Percentiles rank a stretch among this genome's conserved stretches.
phyloP scores from a whole-genome alignment of 2,113 vertebrate species.

The Tautogolabrus adspersus region DNA sequence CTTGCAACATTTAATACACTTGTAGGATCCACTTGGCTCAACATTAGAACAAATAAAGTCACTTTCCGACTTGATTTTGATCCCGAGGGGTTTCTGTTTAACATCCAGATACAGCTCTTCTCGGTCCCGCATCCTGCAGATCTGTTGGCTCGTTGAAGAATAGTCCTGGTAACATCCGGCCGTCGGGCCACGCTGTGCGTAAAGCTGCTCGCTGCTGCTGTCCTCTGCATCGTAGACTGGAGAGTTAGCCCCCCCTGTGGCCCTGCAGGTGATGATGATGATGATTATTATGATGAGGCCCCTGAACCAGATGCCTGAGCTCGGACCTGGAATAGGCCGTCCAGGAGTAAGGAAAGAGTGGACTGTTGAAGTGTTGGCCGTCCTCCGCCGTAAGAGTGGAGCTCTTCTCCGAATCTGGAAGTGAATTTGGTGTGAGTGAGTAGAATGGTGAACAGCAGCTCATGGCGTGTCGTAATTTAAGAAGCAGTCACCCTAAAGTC shows the following conservation, averaged over 20 bases:
- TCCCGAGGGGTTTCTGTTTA: conserved; percentile 80
- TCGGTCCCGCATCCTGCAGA: conserved; percentile 75
- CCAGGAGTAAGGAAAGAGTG: conserved; percentile 92
- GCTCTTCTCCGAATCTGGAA: conserved; percentile 89
- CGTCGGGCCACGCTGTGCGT: conserved; percentile 59
- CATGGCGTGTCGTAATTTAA: neutral
- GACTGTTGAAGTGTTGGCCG: conserved; percentile 81
- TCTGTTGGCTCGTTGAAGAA: conserved; percentile 60
- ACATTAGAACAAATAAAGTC: conserved; percentile 88
- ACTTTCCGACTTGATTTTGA: conserved; percentile 88
- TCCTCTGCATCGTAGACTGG: conserved; percentile 83
- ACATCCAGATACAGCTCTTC: conserved; percentile 76
- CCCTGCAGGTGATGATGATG: conserved; percentile 61
- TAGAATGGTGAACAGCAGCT: neutral
- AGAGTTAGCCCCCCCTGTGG: conserved; percentile 78
- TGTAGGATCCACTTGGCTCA: conserved; percentile 88
- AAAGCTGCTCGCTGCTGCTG: conserved; percentile 72
- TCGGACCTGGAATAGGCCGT: conserved; percentile 86
- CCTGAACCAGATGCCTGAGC: conserved; percentile 87
- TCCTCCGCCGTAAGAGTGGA: conserved; percentile 79
- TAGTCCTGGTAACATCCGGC: conserved; percentile 84
- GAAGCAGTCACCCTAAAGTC: too few species aligned
- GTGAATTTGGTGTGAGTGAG: conserved; percentile 4
- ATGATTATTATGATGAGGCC: conserved; percentile 52
- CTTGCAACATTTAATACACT: conserved; percentile 97